Evolutionary conservation across 1,140 invertebrate species (phyloP).

Genomic region (Drosophila parabipectinata): DNA sequence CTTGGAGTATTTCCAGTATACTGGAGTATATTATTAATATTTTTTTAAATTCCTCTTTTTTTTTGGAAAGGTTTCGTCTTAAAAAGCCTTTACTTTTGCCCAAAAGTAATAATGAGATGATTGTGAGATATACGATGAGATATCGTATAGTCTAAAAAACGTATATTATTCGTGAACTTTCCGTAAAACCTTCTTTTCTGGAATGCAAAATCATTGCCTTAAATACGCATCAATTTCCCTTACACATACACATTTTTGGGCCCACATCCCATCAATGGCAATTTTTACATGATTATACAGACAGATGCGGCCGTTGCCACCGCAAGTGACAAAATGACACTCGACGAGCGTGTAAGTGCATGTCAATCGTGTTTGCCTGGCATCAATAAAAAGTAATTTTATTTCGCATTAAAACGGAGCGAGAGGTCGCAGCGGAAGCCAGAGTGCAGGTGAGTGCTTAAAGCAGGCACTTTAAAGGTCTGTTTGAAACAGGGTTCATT

Average conservation of each 20-base stretch:
- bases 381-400: conserved; percentile 66
- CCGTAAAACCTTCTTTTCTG: neutral
- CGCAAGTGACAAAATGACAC: conserved; percentile 47
- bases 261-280: neutral
- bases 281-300: neutral
- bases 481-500: conserved; percentile 34
- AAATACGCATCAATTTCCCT: conserved; percentile 29
- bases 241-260: conserved; percentile 1
- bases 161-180: neutral
- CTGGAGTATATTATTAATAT: too few species aligned
- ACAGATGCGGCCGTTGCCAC: conserved; percentile 22
- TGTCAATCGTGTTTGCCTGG: conserved; percentile 66
- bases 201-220: conserved; percentile 16
- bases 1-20: too few species aligned
- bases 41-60: too few species aligned
- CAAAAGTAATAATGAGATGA: too few species aligned
- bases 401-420: conserved; percentile 47
- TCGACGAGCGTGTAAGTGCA: conserved; percentile 62
- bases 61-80: too few species aligned
- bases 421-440: conserved; percentile 7
- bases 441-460: conserved; percentile 34
- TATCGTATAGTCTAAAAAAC: neutral
- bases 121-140: too few species aligned
- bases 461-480: conserved; percentile 27
- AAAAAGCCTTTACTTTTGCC: too few species aligned